phyloP scores from a whole-genome alignment of 92 coral and sea anemone species.

The Palythoa caribaeorum region DNA sequence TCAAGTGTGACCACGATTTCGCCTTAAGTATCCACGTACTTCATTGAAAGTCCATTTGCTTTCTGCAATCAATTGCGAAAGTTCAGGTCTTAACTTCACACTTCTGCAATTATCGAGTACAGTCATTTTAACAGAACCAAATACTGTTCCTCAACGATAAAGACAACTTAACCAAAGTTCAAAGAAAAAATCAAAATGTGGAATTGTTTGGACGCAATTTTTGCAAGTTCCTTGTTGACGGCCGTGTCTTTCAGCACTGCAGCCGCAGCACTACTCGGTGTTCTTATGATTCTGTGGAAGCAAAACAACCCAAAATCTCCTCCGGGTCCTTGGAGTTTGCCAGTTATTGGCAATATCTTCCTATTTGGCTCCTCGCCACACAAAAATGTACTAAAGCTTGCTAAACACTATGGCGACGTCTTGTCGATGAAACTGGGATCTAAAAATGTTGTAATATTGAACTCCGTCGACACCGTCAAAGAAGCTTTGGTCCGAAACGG shows the following conservation, averaged over 20 bases:
- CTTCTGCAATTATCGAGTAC: background rate
- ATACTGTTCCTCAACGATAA: background rate
- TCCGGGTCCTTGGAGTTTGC: conserved; percentile 95
- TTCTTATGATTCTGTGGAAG: conserved; percentile 24
- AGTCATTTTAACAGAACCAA: background rate
- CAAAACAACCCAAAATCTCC: conserved; percentile 61
- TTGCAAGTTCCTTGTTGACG: conserved; percentile 34
- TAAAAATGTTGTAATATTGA: conserved; percentile 88
- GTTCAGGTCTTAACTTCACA: background rate
- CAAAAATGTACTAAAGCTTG: conserved; percentile 86
- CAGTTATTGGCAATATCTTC: conserved; percentile 91
- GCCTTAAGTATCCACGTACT: conserved; percentile 30
- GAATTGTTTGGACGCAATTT: conserved; percentile 35
- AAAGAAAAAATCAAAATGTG: conserved; percentile 29
- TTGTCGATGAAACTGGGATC: conserved; percentile 93
- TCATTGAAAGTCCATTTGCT: conserved; percentile 37
- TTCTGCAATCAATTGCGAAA: background rate
- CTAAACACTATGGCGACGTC: conserved; percentile 91
- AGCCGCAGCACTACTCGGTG: conserved; percentile 33
- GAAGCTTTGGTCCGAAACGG: conserved; percentile 92
- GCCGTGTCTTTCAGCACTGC: conserved; percentile 54
- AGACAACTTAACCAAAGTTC: background rate
- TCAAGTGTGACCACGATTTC: conserved; percentile 30
- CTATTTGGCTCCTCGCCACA: conserved; percentile 92
- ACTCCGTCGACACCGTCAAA: conserved; percentile 87